Evolutionary conservation across 2,113 vertebrate genomes (phyloP).

Genomic region (sheep (Ovis aries)): DNA sequence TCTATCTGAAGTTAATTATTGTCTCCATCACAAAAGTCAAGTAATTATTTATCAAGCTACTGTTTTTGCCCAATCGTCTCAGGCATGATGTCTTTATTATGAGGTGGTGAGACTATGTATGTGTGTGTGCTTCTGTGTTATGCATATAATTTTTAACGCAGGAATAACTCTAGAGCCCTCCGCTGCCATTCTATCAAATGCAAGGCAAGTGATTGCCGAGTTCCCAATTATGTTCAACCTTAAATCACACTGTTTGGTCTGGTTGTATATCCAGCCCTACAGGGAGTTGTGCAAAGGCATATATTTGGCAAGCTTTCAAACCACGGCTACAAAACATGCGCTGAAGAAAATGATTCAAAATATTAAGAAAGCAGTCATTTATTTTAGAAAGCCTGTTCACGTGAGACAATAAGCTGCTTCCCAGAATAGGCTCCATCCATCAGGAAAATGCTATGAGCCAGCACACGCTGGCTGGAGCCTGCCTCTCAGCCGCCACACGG

Average conservation of each 20-base stretch:
- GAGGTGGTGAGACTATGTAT: not conserved
- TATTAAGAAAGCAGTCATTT: conserved; percentile 70
- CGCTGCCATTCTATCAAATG: conserved; percentile 53
- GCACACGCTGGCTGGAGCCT: not conserved
- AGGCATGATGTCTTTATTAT: not conserved
- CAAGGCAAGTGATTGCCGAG: conserved; percentile 64
- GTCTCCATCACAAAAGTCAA: not conserved
- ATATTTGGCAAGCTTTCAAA: conserved; percentile 72
- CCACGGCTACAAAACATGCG: conserved; percentile 64
- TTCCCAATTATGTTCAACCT: conserved; percentile 66
- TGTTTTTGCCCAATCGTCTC: not conserved
- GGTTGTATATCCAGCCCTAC: conserved; percentile 59
- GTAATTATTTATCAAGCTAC: not conserved
- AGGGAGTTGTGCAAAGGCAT: conserved; percentile 56
- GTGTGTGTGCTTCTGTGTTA: not conserved
- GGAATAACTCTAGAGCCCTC: conserved; percentile 54
- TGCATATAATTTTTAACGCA: conserved; percentile 30
- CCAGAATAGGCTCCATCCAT: conserved; percentile 62
- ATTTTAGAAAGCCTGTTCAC: conserved; percentile 56
- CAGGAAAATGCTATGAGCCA: conserved; percentile 31
- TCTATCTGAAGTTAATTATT: not conserved
- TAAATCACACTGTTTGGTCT: conserved; percentile 66
- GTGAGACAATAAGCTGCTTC: conserved; percentile 67
- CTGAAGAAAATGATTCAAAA: conserved; percentile 74
- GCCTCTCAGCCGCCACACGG: not conserved